Conservation (phyloP, 2,888 invertebrate genomes). For the Rutpela maculata region DNA sequence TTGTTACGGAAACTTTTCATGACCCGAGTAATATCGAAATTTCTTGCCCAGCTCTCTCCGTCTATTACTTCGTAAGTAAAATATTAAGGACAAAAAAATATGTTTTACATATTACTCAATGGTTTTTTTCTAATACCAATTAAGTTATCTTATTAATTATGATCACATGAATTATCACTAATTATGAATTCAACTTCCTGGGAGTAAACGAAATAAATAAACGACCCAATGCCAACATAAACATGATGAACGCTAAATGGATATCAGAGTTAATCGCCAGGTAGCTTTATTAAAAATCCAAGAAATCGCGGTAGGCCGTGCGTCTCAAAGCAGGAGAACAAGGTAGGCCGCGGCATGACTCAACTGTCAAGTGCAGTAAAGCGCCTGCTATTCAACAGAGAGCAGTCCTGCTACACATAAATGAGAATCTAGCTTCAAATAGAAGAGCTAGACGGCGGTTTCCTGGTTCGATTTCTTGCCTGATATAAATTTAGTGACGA, state of each 20-base stretch:
- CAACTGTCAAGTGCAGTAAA: conserved; percentile 42
- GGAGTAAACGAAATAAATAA: not conserved
- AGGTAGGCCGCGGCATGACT: conserved; percentile 42
- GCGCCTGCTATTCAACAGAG: conserved; percentile 36
- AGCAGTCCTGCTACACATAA: not conserved
- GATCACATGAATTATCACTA: conserved; percentile 9
- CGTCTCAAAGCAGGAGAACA: conserved; percentile 28
- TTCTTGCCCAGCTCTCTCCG: too few relatives aligned
- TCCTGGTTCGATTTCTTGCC: not conserved
- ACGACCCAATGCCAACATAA: not conserved
- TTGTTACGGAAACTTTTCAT: too few relatives aligned
- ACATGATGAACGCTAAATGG: conserved; percentile 3
- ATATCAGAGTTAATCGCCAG: conserved; percentile 7
- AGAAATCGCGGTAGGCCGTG: conserved; percentile 33
- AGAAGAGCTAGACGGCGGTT: not conserved
- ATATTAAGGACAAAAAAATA: too few relatives aligned
- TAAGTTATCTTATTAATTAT: not conserved
- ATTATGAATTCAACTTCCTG: not conserved
- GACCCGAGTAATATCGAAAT: too few relatives aligned
- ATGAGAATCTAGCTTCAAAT: not conserved
- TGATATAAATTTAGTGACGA: not conserved
- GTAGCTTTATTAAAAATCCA: conserved; percentile 14
- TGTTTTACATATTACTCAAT: too few relatives aligned
- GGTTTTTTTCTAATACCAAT: not conserved
- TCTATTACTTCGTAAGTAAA: too few relatives aligned